Percentiles rank a stretch among this genome's conserved stretches.
These are phyloP conservation scores for Cydia pomonella DNA, from an alignment of 1,140 invertebrate species.

Conservation along the genomic window DNA sequence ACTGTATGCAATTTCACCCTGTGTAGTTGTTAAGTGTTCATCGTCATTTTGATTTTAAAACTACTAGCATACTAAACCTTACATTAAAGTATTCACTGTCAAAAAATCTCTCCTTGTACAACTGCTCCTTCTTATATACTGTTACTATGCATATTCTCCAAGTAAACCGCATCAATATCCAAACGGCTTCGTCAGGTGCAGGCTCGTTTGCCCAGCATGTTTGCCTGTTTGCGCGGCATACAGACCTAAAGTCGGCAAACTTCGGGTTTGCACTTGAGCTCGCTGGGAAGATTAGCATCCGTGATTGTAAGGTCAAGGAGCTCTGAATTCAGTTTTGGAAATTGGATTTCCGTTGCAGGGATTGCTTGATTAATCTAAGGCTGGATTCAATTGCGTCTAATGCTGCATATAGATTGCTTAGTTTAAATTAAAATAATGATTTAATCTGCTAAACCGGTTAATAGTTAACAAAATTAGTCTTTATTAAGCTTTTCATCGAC, in stretches of 20 bases:
- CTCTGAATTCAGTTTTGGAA: slow-evolving; percentile 35
- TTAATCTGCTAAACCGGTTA: no score
- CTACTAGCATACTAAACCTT: no score
- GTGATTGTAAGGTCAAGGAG: slow-evolving; percentile 50
- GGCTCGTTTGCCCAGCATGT: slow-evolving; percentile 53
- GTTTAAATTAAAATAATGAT: background rate
- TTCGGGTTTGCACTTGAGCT: slow-evolving; percentile 50
- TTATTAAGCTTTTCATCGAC: no score
- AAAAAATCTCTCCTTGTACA: no score
- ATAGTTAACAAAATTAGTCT: no score
- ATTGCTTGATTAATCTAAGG: slow-evolving; percentile 21
- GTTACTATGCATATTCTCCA: background rate
- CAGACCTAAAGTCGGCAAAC: slow-evolving; percentile 60
- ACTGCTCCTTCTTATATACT: background rate
- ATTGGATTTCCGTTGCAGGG: slow-evolving; percentile 34
- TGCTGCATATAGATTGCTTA: background rate
- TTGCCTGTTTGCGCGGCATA: slow-evolving; percentile 58
- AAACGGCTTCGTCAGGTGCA: slow-evolving; percentile 52
- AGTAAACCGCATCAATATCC: slow-evolving; percentile 22
- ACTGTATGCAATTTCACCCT: no score
- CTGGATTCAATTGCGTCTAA: background rate
- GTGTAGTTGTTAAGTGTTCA: no score
- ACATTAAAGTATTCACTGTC: no score
- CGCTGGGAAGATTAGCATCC: slow-evolving; percentile 56
- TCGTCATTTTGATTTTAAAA: no score